Conservation (phyloP, 2,113 vertebrate genomes). For the Elgaria multicarinata region DNA sequence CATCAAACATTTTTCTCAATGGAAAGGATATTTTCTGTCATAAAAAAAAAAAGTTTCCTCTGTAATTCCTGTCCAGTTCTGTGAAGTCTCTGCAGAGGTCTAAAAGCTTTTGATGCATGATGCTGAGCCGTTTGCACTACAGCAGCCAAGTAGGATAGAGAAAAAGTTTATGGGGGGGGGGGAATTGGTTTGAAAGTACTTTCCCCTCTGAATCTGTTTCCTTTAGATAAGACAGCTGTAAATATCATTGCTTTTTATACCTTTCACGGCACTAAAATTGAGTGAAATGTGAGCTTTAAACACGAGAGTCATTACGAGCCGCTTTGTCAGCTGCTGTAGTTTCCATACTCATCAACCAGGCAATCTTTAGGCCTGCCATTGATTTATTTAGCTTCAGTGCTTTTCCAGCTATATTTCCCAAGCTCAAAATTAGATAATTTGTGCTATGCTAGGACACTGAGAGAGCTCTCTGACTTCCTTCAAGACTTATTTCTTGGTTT, state of each 20-base stretch:
- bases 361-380: conserved; percentile 20
- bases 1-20: conserved; percentile 20
- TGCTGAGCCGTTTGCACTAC: background rate
- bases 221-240: conserved; percentile 30
- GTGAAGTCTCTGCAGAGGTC: background rate
- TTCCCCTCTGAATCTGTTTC: conserved; percentile 21
- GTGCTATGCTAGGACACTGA: conserved; percentile 12
- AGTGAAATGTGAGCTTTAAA: conserved; percentile 49
- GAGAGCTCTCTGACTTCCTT: conserved; percentile 9
- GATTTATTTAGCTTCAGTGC: conserved; percentile 36
- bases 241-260: conserved; percentile 21
- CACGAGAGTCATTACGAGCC: background rate
- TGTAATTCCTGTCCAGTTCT: background rate
- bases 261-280: conserved; percentile 29
- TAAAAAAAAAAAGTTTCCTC: background rate
- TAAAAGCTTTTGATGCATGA: background rate
- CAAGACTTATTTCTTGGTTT: conserved; percentile 37
- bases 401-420: conserved; percentile 30
- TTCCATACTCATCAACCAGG: conserved; percentile 43
- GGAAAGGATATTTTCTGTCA: conserved; percentile 1
- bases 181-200: background rate
- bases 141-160: background rate
- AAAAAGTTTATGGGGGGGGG: background rate
- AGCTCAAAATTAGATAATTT: background rate
- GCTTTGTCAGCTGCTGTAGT: conserved; percentile 21